Evolutionary conservation across 2,113 vertebrate species (phyloP).

Genomic region (Mobula birostris): DNA sequence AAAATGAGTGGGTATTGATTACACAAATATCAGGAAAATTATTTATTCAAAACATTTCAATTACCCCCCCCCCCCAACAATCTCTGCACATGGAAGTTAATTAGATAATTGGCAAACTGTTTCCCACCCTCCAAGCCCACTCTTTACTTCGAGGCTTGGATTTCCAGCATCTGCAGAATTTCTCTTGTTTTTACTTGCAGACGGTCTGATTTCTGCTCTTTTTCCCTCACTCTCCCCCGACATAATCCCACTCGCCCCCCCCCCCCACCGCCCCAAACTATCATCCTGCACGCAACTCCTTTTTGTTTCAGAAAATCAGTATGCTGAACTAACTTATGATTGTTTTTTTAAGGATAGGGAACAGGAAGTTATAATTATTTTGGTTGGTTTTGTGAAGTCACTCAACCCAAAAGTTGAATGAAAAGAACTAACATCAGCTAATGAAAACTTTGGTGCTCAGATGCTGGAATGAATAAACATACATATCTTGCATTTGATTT

Average conservation of each 20-base stretch:
- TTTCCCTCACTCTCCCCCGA: not conserved
- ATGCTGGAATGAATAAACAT: not conserved
- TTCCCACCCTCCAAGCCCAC: not conserved
- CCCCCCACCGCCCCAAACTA: too few species aligned
- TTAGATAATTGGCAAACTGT: not conserved
- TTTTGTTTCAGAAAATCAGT: not conserved
- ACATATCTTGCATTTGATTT: not conserved
- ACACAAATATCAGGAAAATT: not conserved
- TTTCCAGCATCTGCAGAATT: too few species aligned
- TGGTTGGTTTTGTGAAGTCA: not conserved
- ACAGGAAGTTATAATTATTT: not conserved
- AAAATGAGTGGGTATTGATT: not conserved
- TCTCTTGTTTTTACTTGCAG: too few species aligned
- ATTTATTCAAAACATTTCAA: not conserved
- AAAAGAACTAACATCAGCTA: not conserved
- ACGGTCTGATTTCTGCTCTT: not conserved
- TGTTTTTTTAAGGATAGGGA: not conserved
- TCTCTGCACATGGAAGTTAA: too few species aligned
- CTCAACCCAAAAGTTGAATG: not conserved
- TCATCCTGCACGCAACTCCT: not conserved
- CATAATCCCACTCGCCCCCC: too few species aligned
- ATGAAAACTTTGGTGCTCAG: not conserved
- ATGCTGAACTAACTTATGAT: not conserved
- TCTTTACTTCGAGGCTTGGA: not conserved
- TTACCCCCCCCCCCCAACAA: not conserved